Base-by-base conservation (phyloP, 2,797 vertebrate genomes). In the Triplophysa bombifrons region DNA sequence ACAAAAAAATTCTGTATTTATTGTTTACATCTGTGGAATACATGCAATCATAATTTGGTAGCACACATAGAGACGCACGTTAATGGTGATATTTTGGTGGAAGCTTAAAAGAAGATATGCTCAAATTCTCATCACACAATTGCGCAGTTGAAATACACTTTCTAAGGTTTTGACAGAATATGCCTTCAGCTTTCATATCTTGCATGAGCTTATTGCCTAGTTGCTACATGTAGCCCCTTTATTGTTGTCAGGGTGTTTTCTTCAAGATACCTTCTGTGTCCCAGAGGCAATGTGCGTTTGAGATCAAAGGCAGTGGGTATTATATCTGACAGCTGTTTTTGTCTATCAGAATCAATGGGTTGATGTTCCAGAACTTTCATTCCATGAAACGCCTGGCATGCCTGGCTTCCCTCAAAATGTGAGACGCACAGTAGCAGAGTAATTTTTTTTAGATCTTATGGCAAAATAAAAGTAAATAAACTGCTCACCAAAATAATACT, bases 231-330 rank as follows among this genome's bases (percentile, higher is more conserved):
- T 55, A 73, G 72, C 66, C 73, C 66, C 51, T 68, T 72, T 71
- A 61, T 70, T 82, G 71, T 82, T 77, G 25, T 46, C 80, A 67
- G 67, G 64, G 53, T 72, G 78, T 84, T 84, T 76, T 84, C 74
- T 78, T 58, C 67, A 83, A 76, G 74, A 80, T 74, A 80, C 81
- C 50, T 76, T 72, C 70, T 78, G 80, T 83, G 83, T 83, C 82
- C 75, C 78, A 71, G 70, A 83, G 72, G 81, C 77, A 71, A 30
- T 20, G 74, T 78, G 80, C 12, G n/a, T 69, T 51, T 55, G 48
- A 82, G 85, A 86, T 87, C 74, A 87, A 88, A 87, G 80, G 48
- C 30, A 56, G 20, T 65, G 56, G 71, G 41, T 82, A 86, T 82
- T 74, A 74, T 77, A 79, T 85, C 68, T 82, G 84, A 80, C 81